A percentile compares a stretch with the other conserved stretches of the same genome.
Conservation (phyloP, 2,113 vertebrate genomes). For the Corythornis cristatus region DNA sequence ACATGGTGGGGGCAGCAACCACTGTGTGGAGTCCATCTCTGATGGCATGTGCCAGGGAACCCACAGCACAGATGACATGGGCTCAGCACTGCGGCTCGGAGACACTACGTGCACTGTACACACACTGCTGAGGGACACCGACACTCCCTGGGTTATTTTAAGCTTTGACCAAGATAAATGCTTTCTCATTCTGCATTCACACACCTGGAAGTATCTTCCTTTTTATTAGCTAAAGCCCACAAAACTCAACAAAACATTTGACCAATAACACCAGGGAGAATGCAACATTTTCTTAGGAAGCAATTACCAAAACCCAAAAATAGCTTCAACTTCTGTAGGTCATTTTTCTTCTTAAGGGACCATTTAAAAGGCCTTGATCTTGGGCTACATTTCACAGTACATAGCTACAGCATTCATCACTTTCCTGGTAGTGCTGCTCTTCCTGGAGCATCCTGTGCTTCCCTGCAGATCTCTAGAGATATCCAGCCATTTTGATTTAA, state of each 20-base stretch:
- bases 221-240: background rate
- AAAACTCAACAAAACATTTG: background rate
- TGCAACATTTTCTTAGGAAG: background rate
- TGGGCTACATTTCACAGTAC: background rate
- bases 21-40: background rate
- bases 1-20: background rate
- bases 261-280: background rate
- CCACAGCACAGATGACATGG: accelerated
- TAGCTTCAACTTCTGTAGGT: background rate
- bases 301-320: background rate
- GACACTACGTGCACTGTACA: background rate
- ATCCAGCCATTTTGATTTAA: conserved; percentile 11
- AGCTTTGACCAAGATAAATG: background rate
- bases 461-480: background rate
- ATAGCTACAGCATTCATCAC: background rate
- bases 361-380: background rate
- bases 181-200: background rate
- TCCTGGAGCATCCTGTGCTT: background rate
- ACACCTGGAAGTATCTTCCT: background rate
- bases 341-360: conserved; percentile 10
- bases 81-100: background rate
- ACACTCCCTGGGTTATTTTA: background rate
- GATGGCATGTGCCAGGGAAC: accelerated
- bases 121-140: background rate
- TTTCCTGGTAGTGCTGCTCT: background rate